phyloP scores from a whole-genome alignment of 2,888 invertebrate species.

The Rapana venosa region DNA sequence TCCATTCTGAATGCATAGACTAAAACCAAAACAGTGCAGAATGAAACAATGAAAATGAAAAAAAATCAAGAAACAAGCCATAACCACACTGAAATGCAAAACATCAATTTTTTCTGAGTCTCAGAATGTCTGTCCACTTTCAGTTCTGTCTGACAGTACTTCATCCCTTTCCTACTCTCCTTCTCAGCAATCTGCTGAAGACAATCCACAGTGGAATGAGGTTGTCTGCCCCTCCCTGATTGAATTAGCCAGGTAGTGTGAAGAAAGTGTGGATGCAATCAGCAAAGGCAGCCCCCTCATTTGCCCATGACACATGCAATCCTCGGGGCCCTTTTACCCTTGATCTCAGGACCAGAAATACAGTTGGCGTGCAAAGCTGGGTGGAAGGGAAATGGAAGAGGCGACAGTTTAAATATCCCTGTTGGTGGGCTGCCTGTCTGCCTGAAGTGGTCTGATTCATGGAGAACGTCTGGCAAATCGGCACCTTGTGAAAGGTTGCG shows the following conservation, averaged over 20 bases:
- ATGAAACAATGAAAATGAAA: too few species aligned
- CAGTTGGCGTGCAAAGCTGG: constrained; percentile 32
- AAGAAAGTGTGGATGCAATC: constrained; percentile 42
- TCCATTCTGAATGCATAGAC: too few species aligned
- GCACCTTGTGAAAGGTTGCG: constrained; percentile 30
- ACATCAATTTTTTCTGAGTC: too few species aligned
- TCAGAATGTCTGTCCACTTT: too few species aligned
- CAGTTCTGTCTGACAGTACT: background rate
- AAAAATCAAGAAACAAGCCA: too few species aligned
- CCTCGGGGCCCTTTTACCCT: constrained; percentile 38
- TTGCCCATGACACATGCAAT: constrained; percentile 46
- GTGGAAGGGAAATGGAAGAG: background rate
- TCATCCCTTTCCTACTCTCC: too few species aligned
- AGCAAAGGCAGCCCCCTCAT: constrained; percentile 40
- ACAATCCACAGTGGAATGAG: background rate
- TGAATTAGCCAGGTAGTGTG: constrained; percentile 37
- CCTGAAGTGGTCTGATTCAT: constrained; percentile 28
- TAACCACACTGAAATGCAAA: too few species aligned
- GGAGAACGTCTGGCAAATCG: constrained; percentile 35
- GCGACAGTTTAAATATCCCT: constrained; percentile 43
- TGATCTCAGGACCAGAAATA: constrained; percentile 37
- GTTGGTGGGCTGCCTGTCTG: constrained; percentile 18
- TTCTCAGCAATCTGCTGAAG: background rate
- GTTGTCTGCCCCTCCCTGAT: constrained; percentile 18
- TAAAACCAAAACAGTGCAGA: too few species aligned